phyloP scores from a whole-genome alignment of 2,113 vertebrate species.

The Sporophila hypoxantha region DNA sequence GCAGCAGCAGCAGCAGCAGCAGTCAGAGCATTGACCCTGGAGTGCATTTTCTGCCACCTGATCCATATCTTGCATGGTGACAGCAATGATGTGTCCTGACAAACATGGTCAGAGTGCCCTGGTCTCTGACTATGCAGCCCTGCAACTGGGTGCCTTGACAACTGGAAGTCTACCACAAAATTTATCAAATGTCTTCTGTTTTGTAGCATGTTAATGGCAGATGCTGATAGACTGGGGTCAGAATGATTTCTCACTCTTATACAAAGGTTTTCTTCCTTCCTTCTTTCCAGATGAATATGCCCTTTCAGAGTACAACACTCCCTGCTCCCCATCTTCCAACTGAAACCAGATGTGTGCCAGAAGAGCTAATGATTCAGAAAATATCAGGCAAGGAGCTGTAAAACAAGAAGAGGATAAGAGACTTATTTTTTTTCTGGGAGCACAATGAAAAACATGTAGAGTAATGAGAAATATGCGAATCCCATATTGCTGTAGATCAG shows the following conservation, averaged over 20 bases:
- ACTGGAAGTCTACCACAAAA: neutral
- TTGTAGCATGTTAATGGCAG: neutral
- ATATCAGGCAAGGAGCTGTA: neutral
- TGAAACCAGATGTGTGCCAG: neutral
- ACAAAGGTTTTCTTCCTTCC: neutral
- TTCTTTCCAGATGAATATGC: conserved; percentile 64
- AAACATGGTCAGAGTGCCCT: neutral
- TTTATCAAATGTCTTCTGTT: neutral
- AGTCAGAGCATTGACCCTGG: neutral
- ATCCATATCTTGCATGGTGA: neutral
- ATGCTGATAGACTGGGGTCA: neutral
- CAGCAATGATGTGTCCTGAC: neutral
- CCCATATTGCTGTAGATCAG: neutral
- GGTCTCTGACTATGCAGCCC: neutral
- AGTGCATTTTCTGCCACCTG: neutral
- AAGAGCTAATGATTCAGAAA: neutral
- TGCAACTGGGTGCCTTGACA: neutral
- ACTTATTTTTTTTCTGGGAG: neutral
- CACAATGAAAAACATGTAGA: neutral
- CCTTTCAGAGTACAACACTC: conserved; percentile 49
- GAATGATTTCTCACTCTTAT: neutral
- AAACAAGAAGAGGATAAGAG: neutral
- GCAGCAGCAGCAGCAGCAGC: neutral
- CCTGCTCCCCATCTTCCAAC: neutral
- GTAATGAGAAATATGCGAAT: neutral